These are phyloP conservation scores for Sphaerodactylus townsendi DNA, from an alignment of 2,113 vertebrate genomes.

Conservation along the genomic window DNA sequence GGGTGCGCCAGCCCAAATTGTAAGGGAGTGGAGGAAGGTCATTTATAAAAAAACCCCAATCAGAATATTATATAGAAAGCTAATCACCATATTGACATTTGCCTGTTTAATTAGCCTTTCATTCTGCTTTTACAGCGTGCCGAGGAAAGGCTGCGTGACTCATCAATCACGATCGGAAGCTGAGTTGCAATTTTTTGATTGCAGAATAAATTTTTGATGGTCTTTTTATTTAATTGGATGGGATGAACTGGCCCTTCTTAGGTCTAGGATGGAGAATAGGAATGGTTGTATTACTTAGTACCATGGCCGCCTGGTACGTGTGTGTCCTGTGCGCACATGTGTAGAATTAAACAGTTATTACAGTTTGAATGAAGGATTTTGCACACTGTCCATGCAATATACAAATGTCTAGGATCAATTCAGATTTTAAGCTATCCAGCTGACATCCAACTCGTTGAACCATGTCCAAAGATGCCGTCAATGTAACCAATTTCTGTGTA, in stretches of 20 bases:
- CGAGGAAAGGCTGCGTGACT: conserved; percentile 57
- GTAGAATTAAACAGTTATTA: too few relatives aligned
- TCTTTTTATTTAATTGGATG: not conserved
- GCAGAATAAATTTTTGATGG: not conserved
- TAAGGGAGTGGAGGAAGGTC: conserved; percentile 55
- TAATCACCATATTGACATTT: conserved; percentile 69
- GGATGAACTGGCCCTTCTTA: not conserved
- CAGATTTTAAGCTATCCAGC: too few relatives aligned
- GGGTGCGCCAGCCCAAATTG: conserved; percentile 31
- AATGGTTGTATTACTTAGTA: too few relatives aligned
- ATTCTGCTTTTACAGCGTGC: conserved; percentile 52
- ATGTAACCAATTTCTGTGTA: too few relatives aligned
- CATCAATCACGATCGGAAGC: conserved; percentile 55
- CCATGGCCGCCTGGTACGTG: too few relatives aligned
- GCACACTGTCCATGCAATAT: too few relatives aligned
- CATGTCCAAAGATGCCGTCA: too few relatives aligned
- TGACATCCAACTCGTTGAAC: too few relatives aligned
- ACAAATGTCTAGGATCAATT: too few relatives aligned
- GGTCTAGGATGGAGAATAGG: not conserved
- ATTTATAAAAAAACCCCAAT: conserved; percentile 63
- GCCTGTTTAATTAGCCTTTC: conserved; percentile 61
- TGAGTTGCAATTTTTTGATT: conserved; percentile 60
- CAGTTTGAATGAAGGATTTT: too few relatives aligned
- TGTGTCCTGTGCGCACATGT: too few relatives aligned
- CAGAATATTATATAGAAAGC: conserved; percentile 58